Base-by-base conservation (phyloP, 2,888 invertebrate genomes). In the Drosophila austrosaltans region DNA sequence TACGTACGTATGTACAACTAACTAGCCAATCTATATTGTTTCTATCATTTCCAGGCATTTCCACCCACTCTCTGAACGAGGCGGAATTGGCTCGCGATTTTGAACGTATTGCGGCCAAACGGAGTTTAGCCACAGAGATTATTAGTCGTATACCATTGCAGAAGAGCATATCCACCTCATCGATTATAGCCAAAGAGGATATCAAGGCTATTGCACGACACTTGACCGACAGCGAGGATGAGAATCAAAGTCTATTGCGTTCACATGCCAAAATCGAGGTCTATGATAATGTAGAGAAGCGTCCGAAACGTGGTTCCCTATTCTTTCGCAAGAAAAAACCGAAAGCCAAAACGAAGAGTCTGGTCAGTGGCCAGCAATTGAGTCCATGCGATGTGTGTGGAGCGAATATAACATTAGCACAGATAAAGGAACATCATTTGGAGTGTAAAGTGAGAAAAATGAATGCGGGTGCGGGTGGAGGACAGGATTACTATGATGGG, bases 281-380 rank as follows among this genome's bases (percentile, higher is more conserved):
- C 1, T 93, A 92, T 78, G 95, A 96, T 89, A 96, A 63, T 90
- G 95, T 96, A 22, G 97, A 97, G 89, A 97, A 98, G 91, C 93
- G 97, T 86, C 94, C 97, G 81, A 98, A 98, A 93, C 94, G 97
- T 61, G 97, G 97, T 64, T 97, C 97, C 79, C 93, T 98, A 70
- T 98, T 98, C 94, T 98, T 97, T 91, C 95, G 97, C 79, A 98
- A 97, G 93, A 97, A 97, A 93, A 86, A 97, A 94, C 97, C 92
- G 67, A 93, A 93, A 77, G 89, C 91, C 61, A 93, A 93, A 79
- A 90, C 91, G 76, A 89, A 87, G 71, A 81, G 83, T 1, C 54
- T 82, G 1, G 83, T 87, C 6, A 81, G 81, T 0, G 91, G 90
- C 22, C 92, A 91, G 72, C 74, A 57, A 22, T 57, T 91, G 22